Percentiles rank a stretch among this genome's conserved stretches.
phyloP scores from a whole-genome alignment of 2,888 invertebrate genomes.

The Chrysomela aeneicollis region DNA sequence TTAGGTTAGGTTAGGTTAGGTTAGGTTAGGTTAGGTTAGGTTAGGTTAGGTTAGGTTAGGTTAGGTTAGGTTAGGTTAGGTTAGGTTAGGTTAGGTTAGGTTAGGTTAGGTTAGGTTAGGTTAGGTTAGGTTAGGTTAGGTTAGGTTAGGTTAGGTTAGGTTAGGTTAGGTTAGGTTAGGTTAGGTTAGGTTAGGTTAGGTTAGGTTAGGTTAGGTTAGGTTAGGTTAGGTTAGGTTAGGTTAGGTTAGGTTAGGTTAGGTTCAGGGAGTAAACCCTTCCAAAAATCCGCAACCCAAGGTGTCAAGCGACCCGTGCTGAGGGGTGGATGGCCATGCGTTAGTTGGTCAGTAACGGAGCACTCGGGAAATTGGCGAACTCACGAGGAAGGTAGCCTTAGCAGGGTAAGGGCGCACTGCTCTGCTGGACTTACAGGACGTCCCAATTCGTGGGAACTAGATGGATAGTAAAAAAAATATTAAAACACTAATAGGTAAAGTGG shows the following conservation, averaged over 20 bases:
- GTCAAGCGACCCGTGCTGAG: not conserved
- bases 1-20: too few species aligned
- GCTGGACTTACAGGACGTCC: not conserved
- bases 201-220: too few species aligned
- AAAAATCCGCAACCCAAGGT: not conserved
- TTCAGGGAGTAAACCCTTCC: not conserved
- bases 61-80: too few species aligned
- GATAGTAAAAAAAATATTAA: not conserved
- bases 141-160: too few species aligned
- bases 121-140: too few species aligned
- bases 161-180: too few species aligned
- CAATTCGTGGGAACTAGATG: not conserved
- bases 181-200: too few species aligned
- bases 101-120: too few species aligned
- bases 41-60: slow-evolving; percentile 23
- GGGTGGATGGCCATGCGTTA: not conserved
- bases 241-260: too few species aligned
- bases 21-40: not conserved
- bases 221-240: too few species aligned
- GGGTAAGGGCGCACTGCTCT: not conserved
- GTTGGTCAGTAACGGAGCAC: not conserved
- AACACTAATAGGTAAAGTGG: too few species aligned
- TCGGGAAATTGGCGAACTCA: not conserved
- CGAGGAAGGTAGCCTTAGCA: not conserved
- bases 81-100: too few species aligned